Evolutionary conservation across 1,140 invertebrate genomes (phyloP).

Genomic region (Thaumetopoea pityocampa): DNA sequence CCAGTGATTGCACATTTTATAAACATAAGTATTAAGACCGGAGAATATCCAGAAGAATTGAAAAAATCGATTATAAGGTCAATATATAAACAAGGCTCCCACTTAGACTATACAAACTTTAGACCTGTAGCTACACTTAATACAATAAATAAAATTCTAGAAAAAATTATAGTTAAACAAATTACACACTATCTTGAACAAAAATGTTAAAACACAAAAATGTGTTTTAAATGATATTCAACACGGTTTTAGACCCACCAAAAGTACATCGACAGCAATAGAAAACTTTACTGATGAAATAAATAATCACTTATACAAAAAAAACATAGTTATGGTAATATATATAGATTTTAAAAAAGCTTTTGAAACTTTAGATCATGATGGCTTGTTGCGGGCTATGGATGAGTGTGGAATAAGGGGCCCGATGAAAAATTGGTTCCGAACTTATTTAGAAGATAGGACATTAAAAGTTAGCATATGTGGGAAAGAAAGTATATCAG

Average conservation of each 20-base stretch:
- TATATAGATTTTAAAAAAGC: no score
- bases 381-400: conserved; percentile 4
- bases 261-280: no score
- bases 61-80: no score
- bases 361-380: no score
- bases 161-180: conserved; percentile 29
- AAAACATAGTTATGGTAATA: no score
- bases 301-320: no score
- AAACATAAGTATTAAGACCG: conserved; percentile 13
- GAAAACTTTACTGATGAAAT: no score
- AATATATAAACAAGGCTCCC: conserved; percentile 16
- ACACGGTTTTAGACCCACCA: conserved; percentile 26
- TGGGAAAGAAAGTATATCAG: no score
- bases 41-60: conserved; percentile 18
- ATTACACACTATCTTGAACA: conserved; percentile 23
- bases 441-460: no score
- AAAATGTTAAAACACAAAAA: no score
- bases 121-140: conserved; percentile 28
- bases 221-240: conserved; percentile 21
- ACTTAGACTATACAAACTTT: conserved; percentile 26
- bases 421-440: neutral
- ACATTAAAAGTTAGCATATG: no score
- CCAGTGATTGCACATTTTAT: neutral
- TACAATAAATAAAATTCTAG: conserved; percentile 26
- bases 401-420: neutral